A percentile compares a stretch with the other conserved stretches of the same genome.
phyloP scores from a whole-genome alignment of 2,113 vertebrate genomes.

The Rissa tridactyla region DNA sequence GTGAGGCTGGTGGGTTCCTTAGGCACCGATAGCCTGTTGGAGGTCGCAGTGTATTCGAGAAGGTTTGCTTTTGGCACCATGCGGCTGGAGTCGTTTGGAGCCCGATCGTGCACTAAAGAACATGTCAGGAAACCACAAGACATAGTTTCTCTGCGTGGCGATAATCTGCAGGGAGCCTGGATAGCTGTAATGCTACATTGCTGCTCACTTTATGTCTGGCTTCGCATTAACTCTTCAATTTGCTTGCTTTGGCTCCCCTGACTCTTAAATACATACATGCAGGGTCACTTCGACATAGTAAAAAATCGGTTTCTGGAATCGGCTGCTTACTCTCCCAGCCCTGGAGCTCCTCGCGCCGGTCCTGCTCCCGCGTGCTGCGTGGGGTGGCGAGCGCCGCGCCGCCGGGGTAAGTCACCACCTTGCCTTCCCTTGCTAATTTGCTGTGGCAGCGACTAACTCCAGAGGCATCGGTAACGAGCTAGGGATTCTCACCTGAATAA shows the following conservation, averaged over 20 bases:
- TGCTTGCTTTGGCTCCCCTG: slow-evolving; percentile 75
- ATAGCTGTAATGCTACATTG: slow-evolving; percentile 64
- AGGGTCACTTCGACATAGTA: slow-evolving; percentile 22
- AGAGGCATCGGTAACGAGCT: not conserved
- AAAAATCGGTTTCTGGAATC: slow-evolving; percentile 58
- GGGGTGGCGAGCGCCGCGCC: not conserved
- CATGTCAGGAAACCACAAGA: slow-evolving; percentile 71
- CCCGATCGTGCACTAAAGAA: not conserved
- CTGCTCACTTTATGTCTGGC: slow-evolving; percentile 50
- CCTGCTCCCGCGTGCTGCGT: not conserved
- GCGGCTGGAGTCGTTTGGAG: slow-evolving; percentile 32
- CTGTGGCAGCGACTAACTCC: slow-evolving; percentile 8
- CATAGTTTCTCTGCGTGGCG: slow-evolving; percentile 63
- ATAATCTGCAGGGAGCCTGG: slow-evolving; percentile 59
- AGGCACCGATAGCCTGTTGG: not conserved
- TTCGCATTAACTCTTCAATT: slow-evolving; percentile 48
- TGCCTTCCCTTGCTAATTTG: slow-evolving; percentile 19
- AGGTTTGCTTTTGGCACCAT: slow-evolving; percentile 50
- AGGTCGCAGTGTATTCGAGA: not conserved
- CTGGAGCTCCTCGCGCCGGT: not conserved
- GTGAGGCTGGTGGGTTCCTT: not conserved
- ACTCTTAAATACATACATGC: slow-evolving; percentile 54
- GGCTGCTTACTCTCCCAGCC: not conserved
- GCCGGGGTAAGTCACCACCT: slow-evolving; percentile 13
- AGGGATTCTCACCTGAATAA: not conserved